Evolutionary conservation across 1,140 invertebrate genomes (phyloP).

Genomic region (Drosophila pachea): DNA sequence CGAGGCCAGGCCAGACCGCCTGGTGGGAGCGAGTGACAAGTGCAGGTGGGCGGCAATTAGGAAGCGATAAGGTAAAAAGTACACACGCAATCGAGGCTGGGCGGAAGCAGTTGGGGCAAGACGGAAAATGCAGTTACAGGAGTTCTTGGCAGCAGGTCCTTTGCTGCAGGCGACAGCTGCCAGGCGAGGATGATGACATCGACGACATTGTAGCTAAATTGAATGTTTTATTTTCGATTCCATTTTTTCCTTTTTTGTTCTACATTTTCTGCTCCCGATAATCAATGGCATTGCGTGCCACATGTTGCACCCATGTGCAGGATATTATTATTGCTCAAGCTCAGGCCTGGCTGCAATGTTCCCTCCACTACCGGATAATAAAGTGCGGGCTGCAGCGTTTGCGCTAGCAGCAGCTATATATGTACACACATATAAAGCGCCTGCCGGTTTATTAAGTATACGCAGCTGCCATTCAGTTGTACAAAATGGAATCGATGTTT

Average conservation of each 20-base stretch:
- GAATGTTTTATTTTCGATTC: constrained; percentile 51
- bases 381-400: constrained; percentile 28
- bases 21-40: constrained; percentile 13
- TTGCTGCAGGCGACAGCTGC: constrained; percentile 64
- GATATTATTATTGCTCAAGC: constrained; percentile 64
- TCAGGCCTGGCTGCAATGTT: constrained; percentile 11
- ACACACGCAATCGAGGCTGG: constrained; percentile 33
- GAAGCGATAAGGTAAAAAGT: constrained; percentile 66
- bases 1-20: constrained; percentile 21
- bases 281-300: constrained; percentile 54
- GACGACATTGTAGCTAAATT: constrained; percentile 62
- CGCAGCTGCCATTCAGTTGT: neutral
- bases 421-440: constrained; percentile 41
- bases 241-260: constrained; percentile 12
- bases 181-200: constrained; percentile 15
- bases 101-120: constrained; percentile 22
- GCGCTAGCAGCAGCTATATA: constrained; percentile 42
- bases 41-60: constrained; percentile 57
- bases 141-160: constrained; percentile 36
- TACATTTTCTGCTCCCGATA: constrained; percentile 38
- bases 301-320: constrained; percentile 66
- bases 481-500: constrained; percentile 11
- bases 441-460: constrained; percentile 26
- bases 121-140: constrained; percentile 55
- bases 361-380: constrained; percentile 4